Evolutionary conservation across 2,888 invertebrate species (phyloP).

Genomic region (Crepidodera aurea): DNA sequence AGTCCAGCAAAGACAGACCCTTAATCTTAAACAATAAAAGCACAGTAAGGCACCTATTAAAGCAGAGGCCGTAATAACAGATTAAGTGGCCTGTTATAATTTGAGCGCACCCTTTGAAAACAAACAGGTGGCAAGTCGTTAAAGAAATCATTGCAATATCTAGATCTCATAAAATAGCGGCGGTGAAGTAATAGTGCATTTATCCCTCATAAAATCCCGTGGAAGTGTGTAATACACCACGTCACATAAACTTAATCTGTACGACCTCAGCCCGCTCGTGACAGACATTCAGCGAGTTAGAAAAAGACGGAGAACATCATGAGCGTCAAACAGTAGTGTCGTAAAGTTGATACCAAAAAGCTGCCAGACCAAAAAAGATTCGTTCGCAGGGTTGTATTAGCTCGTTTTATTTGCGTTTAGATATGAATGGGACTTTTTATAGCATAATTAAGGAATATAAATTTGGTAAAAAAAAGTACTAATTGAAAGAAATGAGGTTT

Average conservation of each 20-base stretch:
- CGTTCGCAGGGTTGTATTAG: slow-evolving; percentile 20
- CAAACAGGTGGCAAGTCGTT: slow-evolving; percentile 54
- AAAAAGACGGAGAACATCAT: slow-evolving; percentile 57
- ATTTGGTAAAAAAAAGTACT: too few species aligned
- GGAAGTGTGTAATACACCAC: slow-evolving; percentile 63
- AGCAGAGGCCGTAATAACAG: not conserved
- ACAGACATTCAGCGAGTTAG: slow-evolving; percentile 47
- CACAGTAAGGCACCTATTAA: too few species aligned
- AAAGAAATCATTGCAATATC: slow-evolving; percentile 59
- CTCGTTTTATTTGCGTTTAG: too few species aligned
- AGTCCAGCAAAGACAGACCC: too few species aligned
- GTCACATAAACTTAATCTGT: slow-evolving; percentile 61
- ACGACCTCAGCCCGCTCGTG: slow-evolving; percentile 50
- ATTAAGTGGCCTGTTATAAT: not conserved
- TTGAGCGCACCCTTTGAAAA: slow-evolving; percentile 20
- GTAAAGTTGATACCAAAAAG: slow-evolving; percentile 58
- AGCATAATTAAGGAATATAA: too few species aligned
- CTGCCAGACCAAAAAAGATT: slow-evolving; percentile 50
- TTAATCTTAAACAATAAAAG: too few species aligned
- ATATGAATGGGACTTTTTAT: too few species aligned
- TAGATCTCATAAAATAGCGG: slow-evolving; percentile 58
- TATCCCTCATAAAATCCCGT: slow-evolving; percentile 62
- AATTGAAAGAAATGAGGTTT: too few species aligned
- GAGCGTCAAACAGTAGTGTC: slow-evolving; percentile 61
- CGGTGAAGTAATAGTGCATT: slow-evolving; percentile 61